phyloP scores from a whole-genome alignment of 2,797 vertebrate species.

The Syngnathus acus region DNA sequence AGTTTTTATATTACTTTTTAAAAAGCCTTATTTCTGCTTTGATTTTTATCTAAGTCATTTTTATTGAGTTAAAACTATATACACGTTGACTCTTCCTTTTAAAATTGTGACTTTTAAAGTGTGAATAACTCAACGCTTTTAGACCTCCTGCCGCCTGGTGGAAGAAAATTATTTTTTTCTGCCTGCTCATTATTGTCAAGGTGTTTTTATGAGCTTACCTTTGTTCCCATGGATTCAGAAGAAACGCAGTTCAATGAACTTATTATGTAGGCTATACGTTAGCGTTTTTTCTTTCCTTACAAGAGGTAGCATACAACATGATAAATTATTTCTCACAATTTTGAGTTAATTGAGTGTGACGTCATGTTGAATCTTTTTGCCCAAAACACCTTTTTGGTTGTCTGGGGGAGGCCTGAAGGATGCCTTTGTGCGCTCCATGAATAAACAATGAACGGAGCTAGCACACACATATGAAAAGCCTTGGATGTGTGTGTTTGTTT shows the following conservation, averaged over 20 bases:
- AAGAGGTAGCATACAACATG: too few species aligned
- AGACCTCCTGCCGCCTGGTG: background rate
- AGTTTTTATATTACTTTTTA: background rate
- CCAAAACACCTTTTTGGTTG: conserved; percentile 11
- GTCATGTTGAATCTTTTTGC: background rate
- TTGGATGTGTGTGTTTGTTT: conserved; percentile 36
- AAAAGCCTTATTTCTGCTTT: background rate
- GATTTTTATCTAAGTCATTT: too few species aligned
- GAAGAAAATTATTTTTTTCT: background rate
- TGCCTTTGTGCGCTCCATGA: conserved; percentile 33
- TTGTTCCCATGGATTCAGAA: background rate
- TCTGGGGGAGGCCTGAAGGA: conserved; percentile 23
- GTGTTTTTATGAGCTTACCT: background rate
- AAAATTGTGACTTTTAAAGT: background rate
- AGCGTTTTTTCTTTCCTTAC: too few species aligned
- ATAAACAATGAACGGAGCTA: conserved; percentile 22
- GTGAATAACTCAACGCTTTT: background rate
- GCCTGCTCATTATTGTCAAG: background rate
- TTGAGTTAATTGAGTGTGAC: background rate
- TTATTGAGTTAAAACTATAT: too few species aligned
- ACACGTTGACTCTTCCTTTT: background rate
- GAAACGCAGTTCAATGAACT: too few species aligned
- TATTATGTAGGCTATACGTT: too few species aligned
- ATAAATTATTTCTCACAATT: too few species aligned
- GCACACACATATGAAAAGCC: conserved; percentile 8